Conservation (phyloP, 2,888 invertebrate species). For the Sepioteuthis lessoniana region DNA sequence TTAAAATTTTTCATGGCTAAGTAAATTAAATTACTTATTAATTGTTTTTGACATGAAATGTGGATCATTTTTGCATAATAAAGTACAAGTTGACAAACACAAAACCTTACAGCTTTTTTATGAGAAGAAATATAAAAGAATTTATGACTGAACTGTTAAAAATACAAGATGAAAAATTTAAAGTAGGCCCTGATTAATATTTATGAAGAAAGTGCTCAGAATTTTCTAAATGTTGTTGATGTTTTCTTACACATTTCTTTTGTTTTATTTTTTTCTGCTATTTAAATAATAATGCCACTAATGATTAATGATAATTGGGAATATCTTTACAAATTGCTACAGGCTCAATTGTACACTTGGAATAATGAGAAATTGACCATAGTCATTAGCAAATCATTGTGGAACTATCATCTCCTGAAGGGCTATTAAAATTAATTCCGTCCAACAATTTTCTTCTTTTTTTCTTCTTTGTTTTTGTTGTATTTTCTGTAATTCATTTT, state of each 20-base stretch:
- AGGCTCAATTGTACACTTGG: conserved; percentile 2
- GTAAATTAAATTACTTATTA: too few species aligned
- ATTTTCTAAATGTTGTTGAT: not conserved
- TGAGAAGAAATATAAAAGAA: not conserved
- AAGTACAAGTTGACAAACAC: too few species aligned
- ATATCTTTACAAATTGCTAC: conserved; percentile 20
- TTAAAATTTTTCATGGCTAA: too few species aligned
- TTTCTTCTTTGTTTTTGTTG: not conserved
- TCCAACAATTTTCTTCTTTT: not conserved
- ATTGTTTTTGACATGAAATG: too few species aligned
- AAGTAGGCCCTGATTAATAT: not conserved
- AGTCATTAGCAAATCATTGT: not conserved
- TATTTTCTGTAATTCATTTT: not conserved
- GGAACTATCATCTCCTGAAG: not conserved
- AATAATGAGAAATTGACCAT: conserved; percentile 10
- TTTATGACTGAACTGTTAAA: not conserved
- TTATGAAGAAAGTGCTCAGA: not conserved
- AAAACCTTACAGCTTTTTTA: too few species aligned
- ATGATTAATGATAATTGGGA: conserved; percentile 23
- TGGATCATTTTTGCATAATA: too few species aligned
- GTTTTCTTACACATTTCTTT: not conserved
- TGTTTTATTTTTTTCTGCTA: not conserved
- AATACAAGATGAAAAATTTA: not conserved
- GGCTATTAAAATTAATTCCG: conserved; percentile 21
- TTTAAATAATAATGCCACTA: not conserved